A percentile compares a stretch with the other conserved stretches of the same genome.
Conservation (phyloP, 2,113 vertebrate species). For the Salvator merianae region DNA sequence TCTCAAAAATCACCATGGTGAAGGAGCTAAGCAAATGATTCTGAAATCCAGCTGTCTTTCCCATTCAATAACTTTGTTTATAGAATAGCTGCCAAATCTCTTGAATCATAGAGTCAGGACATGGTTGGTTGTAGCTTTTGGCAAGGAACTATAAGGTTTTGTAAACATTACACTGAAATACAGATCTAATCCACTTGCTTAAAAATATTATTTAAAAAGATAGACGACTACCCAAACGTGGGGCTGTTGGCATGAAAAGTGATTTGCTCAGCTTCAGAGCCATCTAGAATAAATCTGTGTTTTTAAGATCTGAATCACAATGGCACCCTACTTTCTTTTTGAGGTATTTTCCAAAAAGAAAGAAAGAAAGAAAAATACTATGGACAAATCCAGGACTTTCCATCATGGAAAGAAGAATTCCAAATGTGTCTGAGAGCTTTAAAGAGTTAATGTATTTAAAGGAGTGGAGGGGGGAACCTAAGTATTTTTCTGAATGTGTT, state of each 20-base stretch:
- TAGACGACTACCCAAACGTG: neutral
- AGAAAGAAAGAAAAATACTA: too few relatives aligned
- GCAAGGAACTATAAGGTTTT: constrained; percentile 28
- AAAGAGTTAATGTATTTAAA: too few relatives aligned
- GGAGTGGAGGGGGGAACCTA: too few relatives aligned
- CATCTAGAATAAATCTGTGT: neutral
- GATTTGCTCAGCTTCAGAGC: neutral
- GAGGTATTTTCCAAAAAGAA: too few relatives aligned
- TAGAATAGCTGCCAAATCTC: constrained; percentile 41
- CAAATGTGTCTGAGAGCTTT: too few relatives aligned
- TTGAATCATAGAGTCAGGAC: constrained; percentile 66
- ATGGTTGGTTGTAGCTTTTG: constrained; percentile 59
- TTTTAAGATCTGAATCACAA: neutral
- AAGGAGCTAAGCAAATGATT: constrained; percentile 28
- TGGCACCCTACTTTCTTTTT: neutral
- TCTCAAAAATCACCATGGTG: constrained; percentile 14
- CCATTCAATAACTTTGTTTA: constrained; percentile 65
- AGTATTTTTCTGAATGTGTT: neutral
- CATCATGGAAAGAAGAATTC: too few relatives aligned
- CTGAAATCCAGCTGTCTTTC: constrained; percentile 21
- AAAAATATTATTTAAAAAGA: constrained; percentile 43
- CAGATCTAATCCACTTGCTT: constrained; percentile 1
- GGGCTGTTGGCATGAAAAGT: neutral
- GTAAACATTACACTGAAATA: constrained; percentile 42
- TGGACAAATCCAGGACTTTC: too few relatives aligned